phyloP scores from a whole-genome alignment of 2,888 invertebrate genomes.

The Mystacides longicornis region DNA sequence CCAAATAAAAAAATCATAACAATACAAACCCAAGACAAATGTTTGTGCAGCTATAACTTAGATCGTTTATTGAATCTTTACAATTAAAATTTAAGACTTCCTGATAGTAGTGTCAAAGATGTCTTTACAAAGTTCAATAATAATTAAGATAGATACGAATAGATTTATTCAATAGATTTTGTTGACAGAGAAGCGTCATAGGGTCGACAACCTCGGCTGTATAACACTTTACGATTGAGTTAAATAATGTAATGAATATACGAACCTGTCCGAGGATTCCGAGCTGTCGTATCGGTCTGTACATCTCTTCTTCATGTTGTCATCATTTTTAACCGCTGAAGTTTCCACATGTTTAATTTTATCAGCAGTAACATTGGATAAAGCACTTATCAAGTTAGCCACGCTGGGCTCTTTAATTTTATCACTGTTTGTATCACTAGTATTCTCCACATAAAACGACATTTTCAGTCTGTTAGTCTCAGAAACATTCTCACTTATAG shows the following conservation, averaged over 20 bases:
- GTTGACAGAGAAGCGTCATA: conserved; percentile 8
- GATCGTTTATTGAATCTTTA: no score
- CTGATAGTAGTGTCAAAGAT: no score
- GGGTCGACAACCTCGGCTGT: conserved; percentile 23
- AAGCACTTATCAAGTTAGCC: conserved; percentile 34
- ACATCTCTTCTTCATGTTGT: conserved; percentile 76
- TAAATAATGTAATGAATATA: conserved; percentile 25
- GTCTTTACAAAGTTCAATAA: no score
- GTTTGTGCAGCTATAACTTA: no score
- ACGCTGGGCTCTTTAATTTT: conserved; percentile 49
- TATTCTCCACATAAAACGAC: conserved; percentile 45
- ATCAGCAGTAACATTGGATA: conserved; percentile 33
- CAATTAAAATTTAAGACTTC: no score
- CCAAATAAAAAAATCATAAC: no score
- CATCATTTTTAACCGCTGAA: conserved; percentile 38
- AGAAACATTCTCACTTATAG: conserved; percentile 45
- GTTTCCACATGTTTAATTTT: conserved; percentile 23
- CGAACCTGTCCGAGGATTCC: conserved; percentile 89
- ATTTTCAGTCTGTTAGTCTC: conserved; percentile 41
- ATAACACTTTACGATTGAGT: not conserved
- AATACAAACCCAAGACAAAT: no score
- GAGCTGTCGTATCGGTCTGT: conserved; percentile 89
- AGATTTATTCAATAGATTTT: no score
- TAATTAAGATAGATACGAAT: no score
- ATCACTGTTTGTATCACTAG: conserved; percentile 48